These are phyloP conservation scores for Strigamia transsilvanica DNA, from an alignment of 2,888 invertebrate genomes.

Conservation along the genomic window DNA sequence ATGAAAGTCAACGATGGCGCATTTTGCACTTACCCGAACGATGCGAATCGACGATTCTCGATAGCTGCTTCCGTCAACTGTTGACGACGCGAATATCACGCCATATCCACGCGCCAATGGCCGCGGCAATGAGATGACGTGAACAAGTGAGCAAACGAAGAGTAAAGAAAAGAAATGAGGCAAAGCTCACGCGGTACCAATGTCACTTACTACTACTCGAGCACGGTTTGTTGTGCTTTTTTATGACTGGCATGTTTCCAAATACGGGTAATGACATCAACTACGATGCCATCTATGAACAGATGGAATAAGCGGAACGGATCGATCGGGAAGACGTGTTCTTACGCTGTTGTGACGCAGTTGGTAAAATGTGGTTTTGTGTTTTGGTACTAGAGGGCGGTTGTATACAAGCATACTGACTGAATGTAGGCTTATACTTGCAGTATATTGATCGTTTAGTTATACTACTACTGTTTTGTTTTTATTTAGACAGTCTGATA, in stretches of 20 bases:
- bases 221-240: constrained; percentile 23
- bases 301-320: not conserved
- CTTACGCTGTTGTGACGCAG: not conserved
- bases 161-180: constrained; percentile 22
- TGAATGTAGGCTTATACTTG: too few species aligned
- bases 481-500: too few species aligned
- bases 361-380: too few species aligned
- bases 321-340: not conserved
- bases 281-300: not conserved
- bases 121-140: not conserved
- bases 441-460: too few species aligned
- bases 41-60: constrained; percentile 17
- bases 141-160: constrained; percentile 13
- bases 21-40: constrained; percentile 5
- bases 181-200: constrained; percentile 24
- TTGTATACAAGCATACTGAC: too few species aligned
- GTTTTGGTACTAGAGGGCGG: too few species aligned
- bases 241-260: constrained; percentile 34
- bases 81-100: constrained; percentile 5
- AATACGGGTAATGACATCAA: constrained; percentile 3
- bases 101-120: constrained; percentile 20
- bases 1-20: constrained; percentile 17
- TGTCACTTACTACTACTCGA: constrained; percentile 20
- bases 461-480: too few species aligned
- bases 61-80: constrained; percentile 6